phyloP scores from a whole-genome alignment of 2,113 vertebrate genomes.

The Gobiocypris rarus region DNA sequence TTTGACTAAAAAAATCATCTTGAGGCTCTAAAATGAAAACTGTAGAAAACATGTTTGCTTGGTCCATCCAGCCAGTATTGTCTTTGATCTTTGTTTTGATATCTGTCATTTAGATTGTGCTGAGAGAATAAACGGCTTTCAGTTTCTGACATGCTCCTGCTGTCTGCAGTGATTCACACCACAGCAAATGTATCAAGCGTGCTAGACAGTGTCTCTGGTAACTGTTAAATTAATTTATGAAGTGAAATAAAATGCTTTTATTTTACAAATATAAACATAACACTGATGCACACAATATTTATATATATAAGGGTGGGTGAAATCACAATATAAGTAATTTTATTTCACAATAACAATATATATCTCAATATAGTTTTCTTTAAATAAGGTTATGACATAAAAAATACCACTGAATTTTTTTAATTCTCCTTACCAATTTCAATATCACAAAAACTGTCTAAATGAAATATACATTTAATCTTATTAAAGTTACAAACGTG shows the following conservation, averaged over 20 bases:
- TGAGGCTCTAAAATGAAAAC: background rate
- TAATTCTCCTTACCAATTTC: no score
- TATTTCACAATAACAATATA: no score
- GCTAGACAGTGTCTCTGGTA: background rate
- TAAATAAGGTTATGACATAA: no score
- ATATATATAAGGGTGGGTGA: no score
- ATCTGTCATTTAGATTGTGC: background rate
- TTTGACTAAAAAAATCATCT: background rate
- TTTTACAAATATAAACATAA: background rate
- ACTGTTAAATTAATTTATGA: background rate
- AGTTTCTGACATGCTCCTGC: background rate
- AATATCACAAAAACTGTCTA: no score
- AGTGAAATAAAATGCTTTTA: background rate
- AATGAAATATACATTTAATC: no score
- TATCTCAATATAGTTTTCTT: no score
- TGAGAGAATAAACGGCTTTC: background rate
- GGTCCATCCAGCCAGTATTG: background rate
- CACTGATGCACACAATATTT: background rate
- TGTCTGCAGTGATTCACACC: background rate
- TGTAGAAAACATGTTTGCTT: background rate
- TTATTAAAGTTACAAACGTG: no score
- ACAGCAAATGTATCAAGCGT: background rate
- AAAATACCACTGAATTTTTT: no score
- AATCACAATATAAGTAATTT: no score
- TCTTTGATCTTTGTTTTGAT: background rate